These are phyloP conservation scores for Brevimyrus niger DNA, from an alignment of 2,113 vertebrate species.

Conservation along the genomic window DNA sequence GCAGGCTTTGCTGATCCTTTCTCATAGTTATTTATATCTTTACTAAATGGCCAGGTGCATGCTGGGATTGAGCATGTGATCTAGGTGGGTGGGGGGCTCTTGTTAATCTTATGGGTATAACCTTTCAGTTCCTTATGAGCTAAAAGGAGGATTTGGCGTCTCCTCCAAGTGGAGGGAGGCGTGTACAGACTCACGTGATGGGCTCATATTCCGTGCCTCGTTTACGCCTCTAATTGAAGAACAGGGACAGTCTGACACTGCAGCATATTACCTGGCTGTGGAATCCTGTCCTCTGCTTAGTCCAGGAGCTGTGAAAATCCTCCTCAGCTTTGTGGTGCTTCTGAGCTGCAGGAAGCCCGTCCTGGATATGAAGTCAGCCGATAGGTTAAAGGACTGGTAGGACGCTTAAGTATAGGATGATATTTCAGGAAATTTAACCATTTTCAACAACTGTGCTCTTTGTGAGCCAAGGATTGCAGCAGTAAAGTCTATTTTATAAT, in stretches of 20 bases:
- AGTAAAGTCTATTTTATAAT: neutral
- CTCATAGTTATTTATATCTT: neutral
- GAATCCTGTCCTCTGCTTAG: neutral
- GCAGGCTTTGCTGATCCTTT: neutral
- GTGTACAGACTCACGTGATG: neutral
- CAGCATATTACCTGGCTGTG: neutral
- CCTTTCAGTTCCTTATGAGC: neutral
- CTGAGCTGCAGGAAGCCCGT: neutral
- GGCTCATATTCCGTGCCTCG: neutral
- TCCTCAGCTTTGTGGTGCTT: neutral
- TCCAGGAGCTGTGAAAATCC: neutral
- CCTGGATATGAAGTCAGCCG: neutral
- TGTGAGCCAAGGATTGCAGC: neutral
- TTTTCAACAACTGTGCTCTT: neutral
- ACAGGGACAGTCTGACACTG: neutral
- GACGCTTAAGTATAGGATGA: neutral
- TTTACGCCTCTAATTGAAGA: neutral
- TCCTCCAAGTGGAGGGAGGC: neutral
- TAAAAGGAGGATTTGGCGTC: neutral
- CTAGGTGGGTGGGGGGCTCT: neutral
- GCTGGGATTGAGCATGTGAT: neutral
- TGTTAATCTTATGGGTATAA: neutral
- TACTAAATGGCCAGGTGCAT: neutral
- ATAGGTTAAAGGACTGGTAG: neutral
- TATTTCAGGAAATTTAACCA: neutral